Base-by-base conservation (phyloP, 2,888 invertebrate species). In the Clivina fossor region DNA sequence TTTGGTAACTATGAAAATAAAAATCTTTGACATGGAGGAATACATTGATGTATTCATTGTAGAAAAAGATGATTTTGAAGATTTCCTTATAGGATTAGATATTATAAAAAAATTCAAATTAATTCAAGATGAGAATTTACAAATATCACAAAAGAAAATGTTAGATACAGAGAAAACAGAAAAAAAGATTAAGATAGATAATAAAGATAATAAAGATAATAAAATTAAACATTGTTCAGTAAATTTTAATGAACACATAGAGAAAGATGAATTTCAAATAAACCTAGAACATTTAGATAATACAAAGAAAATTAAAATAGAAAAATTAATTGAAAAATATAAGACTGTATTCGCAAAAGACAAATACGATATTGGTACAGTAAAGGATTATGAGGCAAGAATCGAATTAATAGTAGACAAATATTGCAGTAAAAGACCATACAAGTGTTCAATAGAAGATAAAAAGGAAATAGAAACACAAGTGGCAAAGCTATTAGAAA, bases 331-430 rank as follows among this genome's bases (percentile, higher is more conserved):
- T 9, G 50, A 61, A 18, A 60, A 59, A 58, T 61, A 64, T 58
- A 60, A 62, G 22, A 8, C 28, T 41, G 43, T 63, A 26, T 64
- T 64, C 51, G 61, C 62, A 13, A 64, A 62, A 60, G 61, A 64
- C 44, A 65, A 62, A 61, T 64, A 63, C 47, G 64, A 63, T 51
- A 58, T 62, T 16, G 63, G 64, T 3, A 60, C 47, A 22, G 61
- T 65, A 13, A 63, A 48, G 38, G 57, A 62, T 51, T 64, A 65
- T 58, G 64, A 66, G 62, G 64, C 64, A 18, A 30, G 51, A 35
- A 63, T 57, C 11, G 50, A 61, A 30, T 46, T 59, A 32, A 13
- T 58, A 38, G 32, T 51, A 44, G 56, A 61, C 43, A 61, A 59
- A 59, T 61, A 58, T 54, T 57, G 53, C 18, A 24, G 59, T 43